phyloP scores from a whole-genome alignment of 2,797 vertebrate species.

The Sebastes alutus region DNA sequence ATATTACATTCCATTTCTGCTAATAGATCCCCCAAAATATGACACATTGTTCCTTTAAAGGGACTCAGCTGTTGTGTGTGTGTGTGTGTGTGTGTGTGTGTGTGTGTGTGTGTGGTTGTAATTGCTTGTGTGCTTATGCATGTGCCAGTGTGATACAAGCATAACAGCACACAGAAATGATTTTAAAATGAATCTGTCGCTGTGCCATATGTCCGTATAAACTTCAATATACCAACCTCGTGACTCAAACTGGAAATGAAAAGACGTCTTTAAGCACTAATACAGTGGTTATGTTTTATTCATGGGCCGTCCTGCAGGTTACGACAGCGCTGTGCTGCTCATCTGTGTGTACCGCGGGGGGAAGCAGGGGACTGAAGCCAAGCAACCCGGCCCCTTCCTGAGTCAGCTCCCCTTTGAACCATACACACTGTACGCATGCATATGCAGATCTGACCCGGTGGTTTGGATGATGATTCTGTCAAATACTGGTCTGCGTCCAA shows the following conservation, averaged over 20 bases:
- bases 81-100: slow-evolving; percentile 8
- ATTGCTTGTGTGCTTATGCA: slow-evolving; percentile 30
- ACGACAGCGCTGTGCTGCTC: slow-evolving; percentile 61
- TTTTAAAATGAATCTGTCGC: slow-evolving; percentile 30
- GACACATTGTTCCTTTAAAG: too few species aligned
- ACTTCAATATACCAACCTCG: slow-evolving; percentile 14
- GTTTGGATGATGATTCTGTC: slow-evolving; percentile 49
- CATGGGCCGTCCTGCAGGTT: slow-evolving; percentile 61
- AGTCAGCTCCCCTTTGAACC: slow-evolving; percentile 72
- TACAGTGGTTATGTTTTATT: slow-evolving; percentile 72
- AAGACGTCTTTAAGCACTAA: slow-evolving; percentile 67
- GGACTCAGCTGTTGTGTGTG: not conserved
- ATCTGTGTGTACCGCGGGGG: slow-evolving; percentile 32
- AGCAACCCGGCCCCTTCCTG: slow-evolving; percentile 49
- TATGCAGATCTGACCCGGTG: slow-evolving; percentile 67
- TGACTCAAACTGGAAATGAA: slow-evolving; percentile 65
- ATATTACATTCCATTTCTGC: too few species aligned
- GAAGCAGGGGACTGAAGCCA: slow-evolving; percentile 45
- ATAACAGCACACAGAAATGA: slow-evolving; percentile 18
- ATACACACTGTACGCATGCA: slow-evolving; percentile 44
- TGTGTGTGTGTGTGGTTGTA: slow-evolving; percentile 6
- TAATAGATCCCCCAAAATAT: too few species aligned
- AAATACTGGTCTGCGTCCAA: slow-evolving; percentile 38
- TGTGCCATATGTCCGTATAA: slow-evolving; percentile 26
- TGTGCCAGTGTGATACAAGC: slow-evolving; percentile 42